A percentile compares a stretch with the other conserved stretches of the same genome.
These are phyloP conservation scores for Lucinisca nassula DNA, from an alignment of 2,888 invertebrate species.

Conservation along the genomic window DNA sequence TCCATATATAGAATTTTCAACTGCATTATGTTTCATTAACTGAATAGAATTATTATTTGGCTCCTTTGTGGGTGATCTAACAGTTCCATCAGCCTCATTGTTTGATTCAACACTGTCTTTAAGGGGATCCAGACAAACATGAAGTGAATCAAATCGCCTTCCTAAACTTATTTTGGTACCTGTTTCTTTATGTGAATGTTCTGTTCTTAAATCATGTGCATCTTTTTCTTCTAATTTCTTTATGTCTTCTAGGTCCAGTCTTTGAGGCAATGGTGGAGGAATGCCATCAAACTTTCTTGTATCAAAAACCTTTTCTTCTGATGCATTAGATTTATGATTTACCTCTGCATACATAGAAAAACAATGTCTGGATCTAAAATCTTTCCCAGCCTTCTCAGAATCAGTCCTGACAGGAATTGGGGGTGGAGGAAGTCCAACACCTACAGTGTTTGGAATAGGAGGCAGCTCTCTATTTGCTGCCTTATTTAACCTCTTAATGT, in stretches of 20 bases:
- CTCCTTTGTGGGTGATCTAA: not conserved
- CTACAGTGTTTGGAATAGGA: conserved; percentile 35
- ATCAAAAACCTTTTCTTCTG: not conserved
- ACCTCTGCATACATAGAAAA: not conserved
- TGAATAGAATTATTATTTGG: not conserved
- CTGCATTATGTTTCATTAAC: not conserved
- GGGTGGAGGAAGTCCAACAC: conserved; percentile 18
- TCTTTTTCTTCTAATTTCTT: not conserved
- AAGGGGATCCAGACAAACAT: not conserved
- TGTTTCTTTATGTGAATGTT: not conserved
- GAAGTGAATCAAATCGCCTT: not conserved
- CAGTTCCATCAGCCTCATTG: not conserved
- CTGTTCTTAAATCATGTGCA: not conserved
- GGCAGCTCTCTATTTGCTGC: not conserved
- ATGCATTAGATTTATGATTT: not conserved
- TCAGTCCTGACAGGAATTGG: not conserved
- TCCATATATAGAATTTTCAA: conserved; percentile 4
- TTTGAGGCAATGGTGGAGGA: not conserved
- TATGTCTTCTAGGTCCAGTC: not conserved
- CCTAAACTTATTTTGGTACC: not conserved
- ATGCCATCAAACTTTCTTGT: not conserved
- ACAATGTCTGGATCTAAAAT: not conserved
- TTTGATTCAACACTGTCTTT: not conserved
- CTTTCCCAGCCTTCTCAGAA: not conserved
- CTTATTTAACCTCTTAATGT: not conserved